Base-by-base conservation (phyloP, 2,113 vertebrate species). In the Trogon melanurus region DNA sequence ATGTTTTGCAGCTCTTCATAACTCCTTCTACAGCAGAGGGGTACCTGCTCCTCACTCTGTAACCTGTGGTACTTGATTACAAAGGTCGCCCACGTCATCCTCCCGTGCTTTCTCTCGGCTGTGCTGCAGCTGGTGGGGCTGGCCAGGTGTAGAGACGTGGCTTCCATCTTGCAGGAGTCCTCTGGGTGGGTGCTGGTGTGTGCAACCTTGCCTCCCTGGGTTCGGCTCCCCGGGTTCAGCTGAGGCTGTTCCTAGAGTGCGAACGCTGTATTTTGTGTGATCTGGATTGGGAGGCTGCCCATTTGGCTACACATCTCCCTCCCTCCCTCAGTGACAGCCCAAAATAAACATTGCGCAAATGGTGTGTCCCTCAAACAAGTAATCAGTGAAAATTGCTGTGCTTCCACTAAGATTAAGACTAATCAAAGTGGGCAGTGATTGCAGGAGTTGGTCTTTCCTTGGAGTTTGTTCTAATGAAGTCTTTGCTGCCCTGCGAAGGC, bases 271-370 rank as follows among this genome's bases (percentile, higher is more conserved):
- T 64, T 90, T 53, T 51, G 88, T 95, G 79, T 48, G 84, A 62
- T 84, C 83, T 51, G 89, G 69, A 3, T 10, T 93, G 93, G 86
- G 91, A 67, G 9, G 1, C 14, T 91, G 91, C 80, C 94, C 38
- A 2, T 10, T 95, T 81, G 89, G 91, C 96, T 75, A 2, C 66
- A 67, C 80, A 92, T 85, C 36, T 51, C 66, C 57, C 45, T 51
- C 56, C 61, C 36, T 60, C 92, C 75, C 74, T 89, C 51, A 16
- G 62, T 0, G 13, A 13, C 2, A 0, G 80, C 95, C 96, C 94
- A 96, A 97, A 97, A 95, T 93, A 96, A 97, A 95, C 94, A 94
- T 71, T 88, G 95, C 1, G 25, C 86, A 94, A 96, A 92, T 81
- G 2, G 2, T 26, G 11, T 27, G 53, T 75, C 80, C 93, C 86